Conservation (phyloP, 2,888 invertebrate genomes). For the Perizoma affinitatum region DNA sequence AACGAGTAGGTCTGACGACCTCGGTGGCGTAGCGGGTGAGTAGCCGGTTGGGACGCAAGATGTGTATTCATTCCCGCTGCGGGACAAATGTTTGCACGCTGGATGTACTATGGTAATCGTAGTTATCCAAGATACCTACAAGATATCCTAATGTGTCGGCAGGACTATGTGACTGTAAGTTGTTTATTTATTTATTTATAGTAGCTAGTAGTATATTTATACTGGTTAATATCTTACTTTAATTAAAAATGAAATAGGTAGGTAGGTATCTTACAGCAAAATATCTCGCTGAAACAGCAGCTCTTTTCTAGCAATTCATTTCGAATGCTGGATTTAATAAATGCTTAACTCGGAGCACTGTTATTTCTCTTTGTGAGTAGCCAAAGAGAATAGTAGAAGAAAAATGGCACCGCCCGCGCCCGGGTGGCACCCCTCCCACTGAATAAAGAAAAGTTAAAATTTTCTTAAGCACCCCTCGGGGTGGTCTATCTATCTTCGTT, state of each 20-base stretch:
- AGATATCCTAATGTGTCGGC: too few relatives aligned
- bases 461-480: constrained; percentile 73
- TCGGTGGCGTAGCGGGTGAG: too few relatives aligned
- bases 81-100: too few relatives aligned
- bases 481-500: constrained; percentile 80
- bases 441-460: constrained; percentile 85
- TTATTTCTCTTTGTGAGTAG: constrained; percentile 78
- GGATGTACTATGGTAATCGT: too few relatives aligned
- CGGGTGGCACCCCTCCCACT: constrained; percentile 47
- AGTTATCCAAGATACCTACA: too few relatives aligned
- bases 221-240: too few relatives aligned
- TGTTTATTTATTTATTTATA: too few relatives aligned
- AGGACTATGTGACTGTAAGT: too few relatives aligned
- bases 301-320: constrained; percentile 73
- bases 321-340: constrained; percentile 79
- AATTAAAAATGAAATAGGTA: neutral
- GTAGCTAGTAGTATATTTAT: too few relatives aligned
- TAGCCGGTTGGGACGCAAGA: too few relatives aligned
- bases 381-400: constrained; percentile 80
- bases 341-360: constrained; percentile 72
- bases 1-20: too few relatives aligned
- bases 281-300: constrained; percentile 52
- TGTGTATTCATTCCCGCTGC: too few relatives aligned
- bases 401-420: constrained; percentile 51
- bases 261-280: constrained; percentile 31